phyloP scores from a whole-genome alignment of 2,797 vertebrate species.

The Ceyx erithaca region DNA sequence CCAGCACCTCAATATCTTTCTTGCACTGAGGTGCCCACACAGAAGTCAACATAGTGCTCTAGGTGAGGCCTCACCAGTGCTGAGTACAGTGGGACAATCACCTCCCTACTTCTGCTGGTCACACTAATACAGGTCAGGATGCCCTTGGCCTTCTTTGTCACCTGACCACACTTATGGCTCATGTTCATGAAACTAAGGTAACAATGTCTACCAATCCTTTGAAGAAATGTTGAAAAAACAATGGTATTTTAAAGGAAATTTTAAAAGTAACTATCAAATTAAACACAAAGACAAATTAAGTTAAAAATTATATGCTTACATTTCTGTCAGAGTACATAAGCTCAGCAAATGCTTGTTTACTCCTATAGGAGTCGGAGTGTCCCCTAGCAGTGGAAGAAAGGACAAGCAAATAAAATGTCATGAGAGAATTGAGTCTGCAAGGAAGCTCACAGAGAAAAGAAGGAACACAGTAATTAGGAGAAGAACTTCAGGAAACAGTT shows the following conservation, averaged over 20 bases:
- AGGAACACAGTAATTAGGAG: slow-evolving; percentile 29
- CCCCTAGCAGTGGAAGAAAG: slow-evolving; percentile 12
- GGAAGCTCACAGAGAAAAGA: neutral
- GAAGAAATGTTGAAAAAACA: neutral
- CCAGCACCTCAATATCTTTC: too few species aligned
- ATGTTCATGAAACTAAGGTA: neutral
- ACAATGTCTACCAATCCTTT: neutral
- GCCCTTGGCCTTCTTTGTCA: too few species aligned
- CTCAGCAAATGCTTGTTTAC: slow-evolving; percentile 30
- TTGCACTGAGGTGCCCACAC: too few species aligned
- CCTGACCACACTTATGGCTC: too few species aligned
- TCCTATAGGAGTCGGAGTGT: neutral
- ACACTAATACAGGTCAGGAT: too few species aligned
- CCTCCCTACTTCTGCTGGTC: too few species aligned
- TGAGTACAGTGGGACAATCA: too few species aligned
- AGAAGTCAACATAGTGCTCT: too few species aligned
- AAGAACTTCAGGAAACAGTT: slow-evolving; percentile 35
- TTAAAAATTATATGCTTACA: neutral
- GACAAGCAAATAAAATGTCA: slow-evolving; percentile 9
- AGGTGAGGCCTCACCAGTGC: too few species aligned
- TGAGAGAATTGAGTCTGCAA: neutral
- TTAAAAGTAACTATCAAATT: neutral
- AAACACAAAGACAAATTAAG: neutral
- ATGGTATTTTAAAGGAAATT: neutral
- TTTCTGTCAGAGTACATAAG: neutral